These are phyloP conservation scores for Prunella strophiata DNA, from an alignment of 2,797 vertebrate genomes.

Conservation along the genomic window DNA sequence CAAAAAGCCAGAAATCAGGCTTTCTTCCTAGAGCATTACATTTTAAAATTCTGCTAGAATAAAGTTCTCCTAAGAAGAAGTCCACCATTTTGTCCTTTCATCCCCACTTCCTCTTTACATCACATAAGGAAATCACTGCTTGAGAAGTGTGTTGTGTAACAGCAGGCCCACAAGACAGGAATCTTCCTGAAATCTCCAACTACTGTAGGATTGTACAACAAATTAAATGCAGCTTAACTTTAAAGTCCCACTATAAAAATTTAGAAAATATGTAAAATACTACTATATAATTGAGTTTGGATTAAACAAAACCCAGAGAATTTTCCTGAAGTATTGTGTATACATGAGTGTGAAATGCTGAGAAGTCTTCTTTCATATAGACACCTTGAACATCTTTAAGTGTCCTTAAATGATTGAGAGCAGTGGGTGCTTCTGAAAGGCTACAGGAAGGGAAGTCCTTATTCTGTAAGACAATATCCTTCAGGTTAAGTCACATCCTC, in stretches of 20 bases:
- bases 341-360: not conserved
- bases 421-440: not conserved
- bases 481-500: not conserved
- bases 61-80: not conserved
- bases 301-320: not conserved
- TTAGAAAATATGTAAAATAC: not conserved
- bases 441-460: not conserved
- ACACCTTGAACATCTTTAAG: not conserved
- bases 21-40: not conserved
- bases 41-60: not conserved
- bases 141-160: not conserved
- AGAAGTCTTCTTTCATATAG: not conserved
- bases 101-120: not conserved
- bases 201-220: not conserved
- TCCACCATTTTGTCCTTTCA: not conserved
- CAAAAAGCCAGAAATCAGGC: not conserved
- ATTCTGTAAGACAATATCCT: not conserved
- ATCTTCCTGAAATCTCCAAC: not conserved
- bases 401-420: not conserved
- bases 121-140: not conserved
- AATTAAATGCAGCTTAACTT: not conserved
- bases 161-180: not conserved
- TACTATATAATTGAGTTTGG: not conserved
- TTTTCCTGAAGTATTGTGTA: not conserved
- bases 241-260: not conserved